Conservation (phyloP, 2,888 invertebrate species). For the Tyria jacobaeae region DNA sequence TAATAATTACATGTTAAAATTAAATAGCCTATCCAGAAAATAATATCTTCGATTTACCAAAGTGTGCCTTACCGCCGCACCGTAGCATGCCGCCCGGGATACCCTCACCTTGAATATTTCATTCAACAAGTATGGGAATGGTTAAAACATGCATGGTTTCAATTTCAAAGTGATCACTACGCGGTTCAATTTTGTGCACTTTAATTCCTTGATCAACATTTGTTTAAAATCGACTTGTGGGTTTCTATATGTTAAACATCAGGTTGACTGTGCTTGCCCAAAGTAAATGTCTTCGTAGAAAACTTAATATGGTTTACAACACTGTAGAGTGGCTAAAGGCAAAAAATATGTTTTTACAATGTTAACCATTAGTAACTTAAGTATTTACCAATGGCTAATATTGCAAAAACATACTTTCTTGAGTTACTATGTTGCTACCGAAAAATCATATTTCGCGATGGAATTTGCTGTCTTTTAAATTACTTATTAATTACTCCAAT, state of each 20-base stretch:
- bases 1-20: background rate
- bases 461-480: too few relatives aligned
- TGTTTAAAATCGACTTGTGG: slow-evolving; percentile 8
- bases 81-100: slow-evolving; percentile 23
- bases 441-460: too few relatives aligned
- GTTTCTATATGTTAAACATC: slow-evolving; percentile 18
- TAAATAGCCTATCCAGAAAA: background rate
- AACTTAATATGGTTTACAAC: background rate
- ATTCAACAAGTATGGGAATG: slow-evolving; percentile 46
- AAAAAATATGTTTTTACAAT: background rate
- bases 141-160: slow-evolving; percentile 35
- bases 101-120: slow-evolving; percentile 53
- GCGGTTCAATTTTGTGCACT: slow-evolving; percentile 29
- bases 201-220: slow-evolving; percentile 14
- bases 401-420: too few relatives aligned
- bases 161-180: slow-evolving; percentile 44
- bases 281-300: background rate
- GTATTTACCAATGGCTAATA: too few relatives aligned
- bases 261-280: background rate
- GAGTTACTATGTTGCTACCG: too few relatives aligned
- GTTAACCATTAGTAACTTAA: too few relatives aligned
- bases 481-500: too few relatives aligned
- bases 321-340: background rate
- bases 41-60: background rate
- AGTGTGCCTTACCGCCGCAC: background rate